Conservation (phyloP, 2,797 vertebrate genomes). For the Phalloptychus januarius region DNA sequence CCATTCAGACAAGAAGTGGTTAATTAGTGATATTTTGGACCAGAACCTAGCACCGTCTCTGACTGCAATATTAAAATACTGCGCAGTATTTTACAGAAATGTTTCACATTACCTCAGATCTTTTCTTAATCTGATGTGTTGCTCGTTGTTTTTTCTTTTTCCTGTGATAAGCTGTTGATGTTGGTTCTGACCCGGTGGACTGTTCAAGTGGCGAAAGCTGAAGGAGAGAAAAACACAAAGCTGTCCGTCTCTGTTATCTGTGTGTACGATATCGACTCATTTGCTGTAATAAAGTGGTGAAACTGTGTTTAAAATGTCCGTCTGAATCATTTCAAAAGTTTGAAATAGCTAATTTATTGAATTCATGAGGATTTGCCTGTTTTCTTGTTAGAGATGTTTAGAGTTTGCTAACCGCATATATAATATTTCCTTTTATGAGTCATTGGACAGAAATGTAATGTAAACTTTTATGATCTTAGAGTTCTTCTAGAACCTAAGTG, state of each 20-base stretch:
- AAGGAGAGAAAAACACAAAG: conserved; percentile 56
- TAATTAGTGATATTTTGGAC: conserved; percentile 19
- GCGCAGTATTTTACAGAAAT: conserved; percentile 44
- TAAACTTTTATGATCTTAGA: background rate
- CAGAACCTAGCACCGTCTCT: conserved; percentile 36
- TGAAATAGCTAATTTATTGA: background rate
- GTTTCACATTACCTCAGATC: conserved; percentile 14
- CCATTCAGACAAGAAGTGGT: background rate
- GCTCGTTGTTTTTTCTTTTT: background rate
- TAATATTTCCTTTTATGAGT: background rate
- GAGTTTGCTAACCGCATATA: background rate
- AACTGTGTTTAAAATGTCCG: conserved; percentile 55
- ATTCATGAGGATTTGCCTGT: background rate
- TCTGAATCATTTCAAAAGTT: conserved; percentile 7
- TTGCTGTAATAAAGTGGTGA: conserved; percentile 80
- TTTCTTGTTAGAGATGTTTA: background rate
- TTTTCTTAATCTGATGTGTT: background rate
- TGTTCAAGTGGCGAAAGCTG: background rate
- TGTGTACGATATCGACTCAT: conserved; percentile 73
- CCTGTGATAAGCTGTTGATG: conserved; percentile 3
- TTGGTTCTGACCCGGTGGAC: conserved; percentile 2
- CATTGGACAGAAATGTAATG: background rate
- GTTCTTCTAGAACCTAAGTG: background rate
- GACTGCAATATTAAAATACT: conserved; percentile 26
- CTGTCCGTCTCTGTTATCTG: conserved; percentile 67